Base-by-base conservation (phyloP, 2,797 vertebrate species). In the Tenualosa thibaudeaui region DNA sequence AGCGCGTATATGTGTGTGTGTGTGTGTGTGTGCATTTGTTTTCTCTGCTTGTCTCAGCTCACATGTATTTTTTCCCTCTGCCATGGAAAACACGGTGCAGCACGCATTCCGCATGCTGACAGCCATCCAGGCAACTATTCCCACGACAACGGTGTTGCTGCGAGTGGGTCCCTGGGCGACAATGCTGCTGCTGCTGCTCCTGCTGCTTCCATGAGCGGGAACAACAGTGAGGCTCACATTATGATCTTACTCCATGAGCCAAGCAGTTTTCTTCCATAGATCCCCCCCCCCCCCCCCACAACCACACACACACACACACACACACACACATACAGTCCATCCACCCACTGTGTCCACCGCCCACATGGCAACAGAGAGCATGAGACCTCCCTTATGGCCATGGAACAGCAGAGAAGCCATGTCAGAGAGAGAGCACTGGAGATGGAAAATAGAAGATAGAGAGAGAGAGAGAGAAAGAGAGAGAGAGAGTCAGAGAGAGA, bases 301-400 rank as follows among this genome's bases (percentile, higher is more conserved):
- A 58, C 13, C 58, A 56, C 56, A 5, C 19, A 26, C 6, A 3
- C 82, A 54, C 82, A 22, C 62, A 68, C 8, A 24, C 19, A n/a
- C 5, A 60, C 56, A 60, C n/a, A 60, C 12, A 12, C 54, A 12
- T 8, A 12, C 58, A 60, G 46, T 49, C 46, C 46, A 31, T 49
- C 46, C 46, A 49, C 46, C 46, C 46, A 5, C 46, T 49, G 46
- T 49, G 46, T 49, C 89, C 89, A 85, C 86, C 89, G 91, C 87
- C 89, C 88, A 89, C 87, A 89, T 89, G 90, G 89, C 43, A 81
- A 85, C 86, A 89, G 89, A 3, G 89, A 49, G 78, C 91, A 92
- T 91, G 92, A 94, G 92, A 89, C 90, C 93, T 89, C 88, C 93
- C 93, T 91, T 89, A 88, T 43, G 89, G 93, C 90, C 92, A 91